These are phyloP conservation scores for Graphium colonna DNA, from an alignment of 2,888 invertebrate genomes.

Conservation along the genomic window DNA sequence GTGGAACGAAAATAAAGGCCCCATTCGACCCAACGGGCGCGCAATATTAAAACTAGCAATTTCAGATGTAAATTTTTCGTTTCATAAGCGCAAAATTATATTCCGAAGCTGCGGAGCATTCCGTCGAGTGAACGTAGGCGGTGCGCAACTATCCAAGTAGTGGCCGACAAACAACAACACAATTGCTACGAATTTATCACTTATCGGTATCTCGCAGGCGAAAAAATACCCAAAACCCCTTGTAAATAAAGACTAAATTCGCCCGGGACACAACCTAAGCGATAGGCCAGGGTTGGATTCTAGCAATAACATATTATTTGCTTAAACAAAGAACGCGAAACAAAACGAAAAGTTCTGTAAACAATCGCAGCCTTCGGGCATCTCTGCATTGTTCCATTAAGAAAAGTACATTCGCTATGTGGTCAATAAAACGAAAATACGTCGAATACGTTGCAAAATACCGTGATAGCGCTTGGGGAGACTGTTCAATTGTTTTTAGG, in stretches of 20 bases:
- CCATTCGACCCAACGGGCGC: background rate
- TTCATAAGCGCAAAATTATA: background rate
- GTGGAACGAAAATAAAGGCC: background rate
- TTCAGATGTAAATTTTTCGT: background rate
- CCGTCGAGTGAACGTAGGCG: constrained; percentile 4
- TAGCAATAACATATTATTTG: constrained; percentile 21
- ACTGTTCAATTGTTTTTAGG: too few species aligned
- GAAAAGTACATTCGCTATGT: background rate
- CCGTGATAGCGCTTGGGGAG: background rate
- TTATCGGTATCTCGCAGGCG: constrained; percentile 12
- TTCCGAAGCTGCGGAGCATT: background rate
- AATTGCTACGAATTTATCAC: constrained; percentile 19
- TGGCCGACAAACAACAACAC: constrained; percentile 15
- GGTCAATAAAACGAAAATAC: background rate
- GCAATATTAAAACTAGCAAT: background rate
- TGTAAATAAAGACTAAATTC: constrained; percentile 8
- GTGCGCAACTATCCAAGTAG: constrained; percentile 12
- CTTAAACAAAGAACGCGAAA: constrained; percentile 25
- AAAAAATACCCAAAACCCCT: constrained; percentile 8
- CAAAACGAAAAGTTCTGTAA: constrained; percentile 28
- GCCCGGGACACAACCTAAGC: too few species aligned
- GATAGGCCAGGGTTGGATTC: constrained; percentile 4
- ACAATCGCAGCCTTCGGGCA: constrained; percentile 26
- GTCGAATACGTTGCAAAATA: background rate
- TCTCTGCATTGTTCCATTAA: constrained; percentile 16